Evolutionary conservation across 2,888 invertebrate species (phyloP), one percentile per base, ranked within the genome.

Genomic region (Pherbina coryleti): DNA sequence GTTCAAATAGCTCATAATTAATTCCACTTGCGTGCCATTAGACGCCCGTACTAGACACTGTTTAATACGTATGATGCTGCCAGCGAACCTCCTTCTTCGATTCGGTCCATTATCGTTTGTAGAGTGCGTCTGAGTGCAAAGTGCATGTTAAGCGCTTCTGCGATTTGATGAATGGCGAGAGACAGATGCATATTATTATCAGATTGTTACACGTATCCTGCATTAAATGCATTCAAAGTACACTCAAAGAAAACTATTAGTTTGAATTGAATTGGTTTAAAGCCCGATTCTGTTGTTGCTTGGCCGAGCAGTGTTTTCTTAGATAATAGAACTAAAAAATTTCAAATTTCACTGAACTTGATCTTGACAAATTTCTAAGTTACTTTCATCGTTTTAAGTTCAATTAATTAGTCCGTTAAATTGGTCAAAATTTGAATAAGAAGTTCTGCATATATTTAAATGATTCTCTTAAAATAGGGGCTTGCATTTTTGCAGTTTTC

Each of bases 21-120:
- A 74, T 64, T 28, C 51, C 64, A 31, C 34, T 74, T 53, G 62
- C 74, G 74, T 74, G 74, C 74, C 64, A 74, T 73, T 64, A 74
- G 74, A 17, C 64, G 64, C 49, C 73, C 57, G 74, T 64, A 31
- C 49, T 31, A 62, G 74, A 64, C 74, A 34, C 49, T 28, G 34
- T n/a, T 31, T 64, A 28, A 22, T 57, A 57, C 31, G 25, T n/a
- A 72, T 37, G 19, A n/a, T 44, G 34, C 17, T 37, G 17, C 57
- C 55, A 5, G 14, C 25, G 4, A 57, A 8, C 11, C 19, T 31
- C 53, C n/a, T 17, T 34, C 70, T 57, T n/a, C 53, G 31, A 53
- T 37, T 7, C 25, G 14, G 31, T 57, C 9, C 55, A 19, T 53
- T 34, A 31, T 57, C 22, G 51, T 14, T 17, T 28, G 28, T n/a